Evolutionary conservation across 2,888 invertebrate genomes (phyloP).

Genomic region (Mystacides longicornis): DNA sequence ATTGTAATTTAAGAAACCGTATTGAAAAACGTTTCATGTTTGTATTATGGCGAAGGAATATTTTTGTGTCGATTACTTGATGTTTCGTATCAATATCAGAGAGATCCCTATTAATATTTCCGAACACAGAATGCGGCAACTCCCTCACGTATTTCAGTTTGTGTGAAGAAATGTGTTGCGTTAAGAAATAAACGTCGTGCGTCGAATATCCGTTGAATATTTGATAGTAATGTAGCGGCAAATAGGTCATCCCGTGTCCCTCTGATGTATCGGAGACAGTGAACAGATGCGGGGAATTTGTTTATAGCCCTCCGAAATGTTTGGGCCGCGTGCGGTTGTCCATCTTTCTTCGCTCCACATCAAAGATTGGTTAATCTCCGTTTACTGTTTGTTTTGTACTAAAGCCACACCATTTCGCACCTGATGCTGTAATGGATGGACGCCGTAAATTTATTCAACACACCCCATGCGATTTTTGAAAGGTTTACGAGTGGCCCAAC

Average conservation of each 20-base stretch:
- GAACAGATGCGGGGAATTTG: slow-evolving; percentile 14
- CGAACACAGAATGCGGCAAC: too few species aligned
- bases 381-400: not conserved
- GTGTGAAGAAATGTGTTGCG: too few species aligned
- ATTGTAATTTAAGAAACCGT: too few species aligned
- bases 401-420: not conserved
- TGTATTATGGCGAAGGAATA: too few species aligned
- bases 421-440: not conserved
- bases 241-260: slow-evolving; percentile 16
- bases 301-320: slow-evolving; percentile 6
- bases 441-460: not conserved
- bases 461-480: too few species aligned
- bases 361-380: not conserved
- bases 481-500: too few species aligned
- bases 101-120: too few species aligned
- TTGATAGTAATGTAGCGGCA: slow-evolving; percentile 16
- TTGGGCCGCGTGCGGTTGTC: slow-evolving; percentile 1
- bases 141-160: too few species aligned
- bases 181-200: slow-evolving; percentile 17
- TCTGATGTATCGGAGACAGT: slow-evolving; percentile 9
- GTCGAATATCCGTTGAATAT: slow-evolving; percentile 15
- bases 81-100: too few species aligned
- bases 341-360: not conserved
- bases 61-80: too few species aligned
- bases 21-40: too few species aligned